Evolutionary conservation across 2,888 invertebrate genomes (phyloP).

Genomic region (Melipona beecheii): DNA sequence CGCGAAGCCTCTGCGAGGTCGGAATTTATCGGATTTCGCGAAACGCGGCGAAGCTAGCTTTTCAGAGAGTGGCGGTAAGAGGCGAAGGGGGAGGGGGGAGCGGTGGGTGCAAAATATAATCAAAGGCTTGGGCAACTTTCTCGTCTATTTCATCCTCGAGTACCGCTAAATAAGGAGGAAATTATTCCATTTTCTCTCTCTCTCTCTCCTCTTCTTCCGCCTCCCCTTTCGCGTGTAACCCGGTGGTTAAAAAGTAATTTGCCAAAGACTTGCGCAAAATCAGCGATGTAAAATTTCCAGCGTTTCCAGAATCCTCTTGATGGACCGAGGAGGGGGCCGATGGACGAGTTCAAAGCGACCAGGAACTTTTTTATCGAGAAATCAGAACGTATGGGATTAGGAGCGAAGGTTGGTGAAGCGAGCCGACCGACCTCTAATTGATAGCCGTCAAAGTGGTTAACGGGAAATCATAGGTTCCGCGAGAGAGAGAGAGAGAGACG

Average conservation of each 20-base stretch:
- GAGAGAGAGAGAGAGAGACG: conserved; percentile 54
- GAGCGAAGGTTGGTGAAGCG: conserved; percentile 50
- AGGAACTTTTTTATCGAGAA: conserved; percentile 46
- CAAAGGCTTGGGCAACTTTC: conserved; percentile 49
- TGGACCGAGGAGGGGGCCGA: background rate
- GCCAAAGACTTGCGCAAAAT: too few species aligned
- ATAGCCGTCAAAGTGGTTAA: conserved; percentile 67
- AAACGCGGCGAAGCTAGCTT: conserved; percentile 33
- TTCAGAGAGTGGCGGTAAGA: background rate
- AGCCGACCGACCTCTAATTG: conserved; percentile 61
- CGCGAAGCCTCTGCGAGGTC: conserved; percentile 19
- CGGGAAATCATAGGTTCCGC: conserved; percentile 68
- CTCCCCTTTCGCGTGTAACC: too few species aligned
- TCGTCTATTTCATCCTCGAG: background rate
- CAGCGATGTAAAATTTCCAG: too few species aligned
- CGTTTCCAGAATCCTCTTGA: background rate
- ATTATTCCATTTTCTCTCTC: background rate
- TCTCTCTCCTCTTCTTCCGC: background rate
- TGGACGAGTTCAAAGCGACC: conserved; percentile 16
- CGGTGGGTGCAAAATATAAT: conserved; percentile 33
- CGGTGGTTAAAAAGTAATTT: too few species aligned
- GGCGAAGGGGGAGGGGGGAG: background rate
- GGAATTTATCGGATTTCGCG: conserved; percentile 49
- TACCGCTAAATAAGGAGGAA: conserved; percentile 3
- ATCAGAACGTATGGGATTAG: conserved; percentile 50